Base-by-base conservation (phyloP, 2,888 invertebrate genomes). In the Chironomus riparius region DNA sequence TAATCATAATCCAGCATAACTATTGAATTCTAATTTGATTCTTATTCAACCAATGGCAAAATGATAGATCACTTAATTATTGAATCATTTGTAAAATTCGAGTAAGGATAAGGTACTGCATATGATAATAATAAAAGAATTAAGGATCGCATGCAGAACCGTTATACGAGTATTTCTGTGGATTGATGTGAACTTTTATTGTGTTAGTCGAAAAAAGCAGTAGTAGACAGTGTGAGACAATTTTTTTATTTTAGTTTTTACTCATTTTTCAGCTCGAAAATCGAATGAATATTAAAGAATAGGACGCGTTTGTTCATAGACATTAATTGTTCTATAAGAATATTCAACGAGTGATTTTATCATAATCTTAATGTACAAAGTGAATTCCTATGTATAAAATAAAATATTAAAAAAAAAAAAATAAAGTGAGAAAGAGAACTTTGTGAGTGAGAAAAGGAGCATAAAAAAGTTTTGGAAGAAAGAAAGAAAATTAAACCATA, bases 311-410 rank as follows among this genome's bases (percentile, higher is more conserved):
- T 15, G 38, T 18, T 18, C 4, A 56, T 56, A 56, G 56, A 15
- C 18, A 7, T 15, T 56, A 56, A 18, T 56, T 18, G 56, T 7
- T 56, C 18, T 18, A 18, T 15, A 56, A 56, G 6, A 56, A 18
- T 18, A 15, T 56, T 5, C 1, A 56, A 56, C 7, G 18, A 56
- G 18, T 18, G 56, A 15, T 56, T 56, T 4, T n/a, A 56, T 18
- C 7, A 56, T 15, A 56, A 56, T 24, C 48, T 70, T 24, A 70
- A 70, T 70, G 70, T 56, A 70, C 70, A 70, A 56, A 56, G 56
- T 56, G 56, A 56, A 18, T 56, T 56, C 5, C 6, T 56, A n/a
- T n/a, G n/a, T n/a, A n/a, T 7, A 56, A 18, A n/a, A 56, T 15
- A 56, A 18, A 6, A 15, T 15, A 56, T 56, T n/a, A n/a, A n/a